Evolutionary conservation across 2,797 vertebrate species (phyloP), one percentile per base, ranked within the genome.

Genomic region (Rhinatrema bivittatum): DNA sequence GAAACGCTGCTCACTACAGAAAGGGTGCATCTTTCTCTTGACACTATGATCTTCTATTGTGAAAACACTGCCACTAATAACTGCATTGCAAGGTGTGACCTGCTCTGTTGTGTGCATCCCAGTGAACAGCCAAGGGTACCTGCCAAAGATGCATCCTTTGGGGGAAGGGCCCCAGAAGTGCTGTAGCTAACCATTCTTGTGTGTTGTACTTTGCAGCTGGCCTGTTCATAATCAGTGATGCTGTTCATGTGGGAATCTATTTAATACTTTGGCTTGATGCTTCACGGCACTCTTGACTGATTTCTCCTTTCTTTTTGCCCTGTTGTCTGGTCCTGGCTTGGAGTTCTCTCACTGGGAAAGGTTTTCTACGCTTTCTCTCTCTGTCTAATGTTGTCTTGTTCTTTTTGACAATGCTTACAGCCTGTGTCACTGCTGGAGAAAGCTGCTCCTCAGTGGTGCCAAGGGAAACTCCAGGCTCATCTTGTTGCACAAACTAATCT

Each of bases 401-500:
- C 29, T 45, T 47, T 56, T 40, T 67, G 57, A 59, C 70, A 63
- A 63, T 44, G 48, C 53, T 60, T 40, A 56, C 68, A 99, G 95
- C 94, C 94, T 41, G 89, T 93, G 41, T 91, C 94, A 37, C 85
- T 99, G 84, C 74, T 99, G 81, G 95, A 99, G 84, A 91, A 97
- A 67, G 96, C 96, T 12, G 91, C 95, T 29, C 96, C 96, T 50
- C 92, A 91, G 53, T 99, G 96, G 96, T 97, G 94, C 72, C 96
- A 99, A 86, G 96, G 96, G 54, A 97, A 97, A 80, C 85, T 99
- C 65, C 94, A 95, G 54, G 96, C 96, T 68, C 95, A 99, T 70
- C 93, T 95, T 50, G 87, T 98, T 67, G 96, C 94, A 48, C 96
- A 99, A 86, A 97, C 90, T 87, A 99, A 92, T 81, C 89, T 98